Percentiles rank a stretch among this genome's conserved stretches.
phyloP scores from a whole-genome alignment of 1,140 invertebrate species.

The Chelonus insularis region DNA sequence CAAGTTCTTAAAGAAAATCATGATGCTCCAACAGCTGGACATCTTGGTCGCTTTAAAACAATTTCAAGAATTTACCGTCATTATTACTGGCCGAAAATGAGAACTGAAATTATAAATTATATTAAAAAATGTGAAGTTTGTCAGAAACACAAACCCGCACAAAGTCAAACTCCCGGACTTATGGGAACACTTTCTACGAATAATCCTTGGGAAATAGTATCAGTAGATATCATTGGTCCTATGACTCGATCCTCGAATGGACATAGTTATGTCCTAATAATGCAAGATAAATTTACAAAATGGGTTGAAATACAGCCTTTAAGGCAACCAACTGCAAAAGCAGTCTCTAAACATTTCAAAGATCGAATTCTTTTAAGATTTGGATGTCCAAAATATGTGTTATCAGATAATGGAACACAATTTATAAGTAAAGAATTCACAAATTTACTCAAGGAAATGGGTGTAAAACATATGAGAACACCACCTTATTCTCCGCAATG shows the following conservation, averaged over 20 bases:
- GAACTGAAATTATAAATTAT: slow-evolving; percentile 17
- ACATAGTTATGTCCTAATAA: no score
- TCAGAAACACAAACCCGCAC: not conserved
- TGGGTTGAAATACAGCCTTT: no score
- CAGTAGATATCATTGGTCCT: not conserved
- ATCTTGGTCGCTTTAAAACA: slow-evolving; percentile 32
- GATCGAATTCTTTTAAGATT: slow-evolving; percentile 4
- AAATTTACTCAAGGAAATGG: not conserved
- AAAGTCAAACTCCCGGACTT: not conserved
- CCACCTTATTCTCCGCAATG: slow-evolving; percentile 20
- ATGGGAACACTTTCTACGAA: not conserved
- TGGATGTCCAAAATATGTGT: not conserved
- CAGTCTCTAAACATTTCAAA: not conserved
- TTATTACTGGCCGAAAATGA: slow-evolving; percentile 35
- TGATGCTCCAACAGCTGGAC: slow-evolving; percentile 28
- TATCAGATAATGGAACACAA: slow-evolving; percentile 4
- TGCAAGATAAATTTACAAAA: no score
- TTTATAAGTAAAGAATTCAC: not conserved
- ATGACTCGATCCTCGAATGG: no score
- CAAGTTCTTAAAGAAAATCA: slow-evolving; percentile 22
- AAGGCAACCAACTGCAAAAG: not conserved
- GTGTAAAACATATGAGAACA: slow-evolving; percentile 8
- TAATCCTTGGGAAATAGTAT: not conserved
- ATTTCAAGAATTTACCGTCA: slow-evolving; percentile 8
- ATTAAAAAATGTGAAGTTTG: not conserved